These are phyloP conservation scores for Luidia sarsii DNA, from an alignment of 53 echinoderm and acorn worm genomes.

Conservation along the genomic window DNA sequence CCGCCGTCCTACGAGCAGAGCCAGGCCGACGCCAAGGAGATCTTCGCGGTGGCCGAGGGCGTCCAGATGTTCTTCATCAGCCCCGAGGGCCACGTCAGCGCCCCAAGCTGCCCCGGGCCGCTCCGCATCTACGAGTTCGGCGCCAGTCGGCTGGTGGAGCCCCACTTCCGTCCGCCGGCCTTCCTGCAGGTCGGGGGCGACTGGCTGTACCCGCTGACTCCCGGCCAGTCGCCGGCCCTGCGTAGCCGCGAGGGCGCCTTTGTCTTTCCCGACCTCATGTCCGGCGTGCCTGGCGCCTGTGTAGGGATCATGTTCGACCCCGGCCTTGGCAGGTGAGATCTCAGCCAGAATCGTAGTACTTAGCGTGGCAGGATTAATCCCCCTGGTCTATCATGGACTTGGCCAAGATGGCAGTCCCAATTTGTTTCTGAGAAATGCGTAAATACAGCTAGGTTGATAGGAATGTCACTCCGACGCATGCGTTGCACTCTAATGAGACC, in stretches of 20 bases:
- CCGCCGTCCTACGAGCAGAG: conserved; percentile 89
- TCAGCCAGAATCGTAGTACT: not conserved
- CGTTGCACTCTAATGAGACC: too few species aligned
- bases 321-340: conserved; percentile 73
- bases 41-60: conserved; percentile 74
- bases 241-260: conserved; percentile 81
- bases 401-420: too few species aligned
- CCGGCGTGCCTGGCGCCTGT: conserved; percentile 77
- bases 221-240: conserved; percentile 87
- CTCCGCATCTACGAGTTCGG: conserved; percentile 82
- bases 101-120: conserved; percentile 82
- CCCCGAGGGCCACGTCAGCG: conserved; percentile 86
- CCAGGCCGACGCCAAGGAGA: conserved; percentile 77
- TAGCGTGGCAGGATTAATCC: not conserved
- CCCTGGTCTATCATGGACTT: too few species aligned
- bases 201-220: conserved; percentile 93
- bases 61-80: conserved; percentile 95
- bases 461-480: too few species aligned
- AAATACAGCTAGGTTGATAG: too few species aligned
- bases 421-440: too few species aligned
- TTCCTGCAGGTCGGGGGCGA: conserved; percentile 94
- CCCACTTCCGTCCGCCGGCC: conserved; percentile 80
- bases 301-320: conserved; percentile 86
- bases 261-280: conserved; percentile 82
- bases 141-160: conserved; percentile 49